Evolutionary conservation across 1,140 invertebrate genomes (phyloP).

Genomic region (Drosophila quadrilineata): DNA sequence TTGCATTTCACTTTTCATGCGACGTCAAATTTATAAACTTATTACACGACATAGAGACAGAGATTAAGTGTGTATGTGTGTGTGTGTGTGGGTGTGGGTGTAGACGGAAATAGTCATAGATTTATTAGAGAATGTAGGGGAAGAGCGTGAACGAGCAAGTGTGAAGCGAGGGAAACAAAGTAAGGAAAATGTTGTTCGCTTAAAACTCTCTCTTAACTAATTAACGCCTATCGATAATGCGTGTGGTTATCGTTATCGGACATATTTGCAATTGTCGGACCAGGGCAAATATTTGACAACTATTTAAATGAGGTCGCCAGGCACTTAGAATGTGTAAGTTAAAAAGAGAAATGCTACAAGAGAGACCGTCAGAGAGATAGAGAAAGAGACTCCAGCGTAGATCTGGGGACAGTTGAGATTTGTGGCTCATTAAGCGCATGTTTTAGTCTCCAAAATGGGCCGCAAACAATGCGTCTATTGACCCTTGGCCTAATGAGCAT

Average conservation of each 20-base stretch:
- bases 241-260: too few relatives aligned
- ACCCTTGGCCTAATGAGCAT: conserved; percentile 48
- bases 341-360: conserved; percentile 2
- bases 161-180: conserved; percentile 72
- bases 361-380: too few relatives aligned
- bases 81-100: conserved; percentile 39
- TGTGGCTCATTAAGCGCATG: conserved; percentile 1
- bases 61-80: neutral
- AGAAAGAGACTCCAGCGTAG: too few relatives aligned
- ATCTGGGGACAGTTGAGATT: neutral
- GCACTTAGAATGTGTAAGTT: too few relatives aligned
- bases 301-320: too few relatives aligned
- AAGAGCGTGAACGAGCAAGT: conserved; percentile 41
- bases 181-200: conserved; percentile 36
- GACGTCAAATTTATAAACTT: conserved; percentile 57
- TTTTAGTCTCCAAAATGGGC: neutral
- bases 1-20: conserved; percentile 43
- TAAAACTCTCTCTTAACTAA: too few relatives aligned
- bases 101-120: conserved; percentile 51
- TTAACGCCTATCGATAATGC: too few relatives aligned
- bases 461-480: conserved; percentile 24
- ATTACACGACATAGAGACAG: conserved; percentile 63
- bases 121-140: neutral
- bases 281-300: too few relatives aligned
- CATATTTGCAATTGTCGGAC: too few relatives aligned